Evolutionary conservation across 2,113 vertebrate species (phyloP).

Genomic region (Ibidorhyncha struthersii): DNA sequence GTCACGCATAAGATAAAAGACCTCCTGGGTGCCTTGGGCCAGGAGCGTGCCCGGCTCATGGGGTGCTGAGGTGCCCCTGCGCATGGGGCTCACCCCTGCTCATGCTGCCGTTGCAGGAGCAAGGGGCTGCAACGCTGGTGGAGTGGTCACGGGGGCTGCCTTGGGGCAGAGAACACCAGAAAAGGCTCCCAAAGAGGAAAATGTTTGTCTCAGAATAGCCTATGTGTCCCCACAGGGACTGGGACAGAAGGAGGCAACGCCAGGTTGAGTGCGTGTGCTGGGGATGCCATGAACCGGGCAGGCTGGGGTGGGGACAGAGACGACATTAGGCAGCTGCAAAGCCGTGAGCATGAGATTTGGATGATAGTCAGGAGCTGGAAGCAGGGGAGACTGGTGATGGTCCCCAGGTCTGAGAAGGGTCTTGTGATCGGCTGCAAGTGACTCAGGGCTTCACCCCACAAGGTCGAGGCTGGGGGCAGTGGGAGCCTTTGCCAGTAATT

Average conservation of each 20-base stretch:
- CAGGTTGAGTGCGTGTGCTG: too few relatives aligned
- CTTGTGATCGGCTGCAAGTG: accelerated
- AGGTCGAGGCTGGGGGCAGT: accelerated
- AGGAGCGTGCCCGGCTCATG: accelerated
- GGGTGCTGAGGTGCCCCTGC: not conserved
- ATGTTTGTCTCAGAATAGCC: not conserved
- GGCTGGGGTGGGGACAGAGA: not conserved
- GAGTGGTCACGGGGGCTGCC: not conserved
- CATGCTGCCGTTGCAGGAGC: not conserved
- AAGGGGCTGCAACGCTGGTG: not conserved
- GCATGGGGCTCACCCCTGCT: accelerated
- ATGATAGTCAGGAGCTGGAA: not conserved
- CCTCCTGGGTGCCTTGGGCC: accelerated
- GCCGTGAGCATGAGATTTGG: not conserved
- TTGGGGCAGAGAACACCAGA: not conserved
- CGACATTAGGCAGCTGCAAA: not conserved
- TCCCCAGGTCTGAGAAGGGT: not conserved
- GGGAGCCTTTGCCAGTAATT: not conserved
- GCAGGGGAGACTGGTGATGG: not conserved
- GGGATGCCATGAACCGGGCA: too few relatives aligned
- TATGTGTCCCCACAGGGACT: too few relatives aligned
- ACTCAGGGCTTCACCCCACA: accelerated
- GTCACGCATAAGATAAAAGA: not conserved
- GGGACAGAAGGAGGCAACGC: not conserved
- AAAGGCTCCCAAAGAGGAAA: not conserved